Conservation (phyloP, 2,113 vertebrate species). For the Penelope pileata region DNA sequence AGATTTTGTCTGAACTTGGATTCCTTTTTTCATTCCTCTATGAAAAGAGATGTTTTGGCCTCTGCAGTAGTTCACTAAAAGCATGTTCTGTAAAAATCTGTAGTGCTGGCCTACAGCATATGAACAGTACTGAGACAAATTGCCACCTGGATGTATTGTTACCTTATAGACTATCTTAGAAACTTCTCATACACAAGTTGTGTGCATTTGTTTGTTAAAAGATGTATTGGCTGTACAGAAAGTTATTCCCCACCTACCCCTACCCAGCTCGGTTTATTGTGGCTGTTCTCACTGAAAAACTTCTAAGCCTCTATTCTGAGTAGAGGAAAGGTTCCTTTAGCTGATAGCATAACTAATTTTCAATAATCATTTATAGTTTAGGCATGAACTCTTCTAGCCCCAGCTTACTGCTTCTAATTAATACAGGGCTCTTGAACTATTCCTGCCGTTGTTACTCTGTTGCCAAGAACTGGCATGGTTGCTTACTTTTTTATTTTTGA, state of each 20-base stretch:
- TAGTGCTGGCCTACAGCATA: neutral
- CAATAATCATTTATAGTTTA: neutral
- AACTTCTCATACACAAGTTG: neutral
- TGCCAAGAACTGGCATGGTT: conserved; percentile 8
- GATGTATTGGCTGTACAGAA: neutral
- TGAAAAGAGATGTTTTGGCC: neutral
- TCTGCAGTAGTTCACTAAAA: neutral
- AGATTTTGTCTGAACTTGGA: neutral
- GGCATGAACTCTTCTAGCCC: neutral
- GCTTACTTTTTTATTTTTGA: conserved; percentile 19
- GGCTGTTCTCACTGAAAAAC: neutral
- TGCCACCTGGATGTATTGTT: neutral
- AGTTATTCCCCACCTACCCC: neutral
- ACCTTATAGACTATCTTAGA: neutral
- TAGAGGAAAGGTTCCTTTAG: neutral
- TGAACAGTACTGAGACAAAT: neutral
- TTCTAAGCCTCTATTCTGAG: neutral
- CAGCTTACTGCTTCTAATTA: neutral
- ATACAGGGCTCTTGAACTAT: neutral
- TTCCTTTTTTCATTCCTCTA: neutral
- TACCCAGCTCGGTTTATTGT: fast-evolving
- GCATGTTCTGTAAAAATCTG: neutral
- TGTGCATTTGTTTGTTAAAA: neutral
- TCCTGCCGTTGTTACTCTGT: neutral
- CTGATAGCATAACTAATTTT: neutral